Conservation (phyloP, 2,113 vertebrate genomes). For the Peromyscus californicus region DNA sequence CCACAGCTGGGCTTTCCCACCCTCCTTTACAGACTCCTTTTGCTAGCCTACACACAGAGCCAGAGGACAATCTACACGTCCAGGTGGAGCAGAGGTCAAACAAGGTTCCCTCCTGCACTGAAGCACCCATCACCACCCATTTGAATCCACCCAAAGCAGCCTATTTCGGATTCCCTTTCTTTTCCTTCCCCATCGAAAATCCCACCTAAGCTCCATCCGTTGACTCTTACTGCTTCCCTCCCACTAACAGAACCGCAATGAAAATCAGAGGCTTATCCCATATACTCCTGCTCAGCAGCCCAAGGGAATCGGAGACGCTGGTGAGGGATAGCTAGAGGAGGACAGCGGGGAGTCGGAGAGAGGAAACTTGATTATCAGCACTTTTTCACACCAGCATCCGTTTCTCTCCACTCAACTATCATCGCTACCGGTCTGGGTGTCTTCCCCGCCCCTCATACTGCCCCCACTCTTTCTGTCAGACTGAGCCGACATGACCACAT, state of each 20-base stretch:
- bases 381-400: background rate
- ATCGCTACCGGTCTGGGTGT: background rate
- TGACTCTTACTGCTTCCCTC: background rate
- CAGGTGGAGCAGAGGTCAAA: background rate
- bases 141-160: background rate
- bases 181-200: background rate
- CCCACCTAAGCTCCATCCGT: background rate
- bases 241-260: background rate
- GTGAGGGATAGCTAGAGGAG: no score
- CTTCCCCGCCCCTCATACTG: rapidly evolving
- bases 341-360: background rate
- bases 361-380: background rate
- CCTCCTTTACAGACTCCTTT: background rate
- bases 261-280: background rate
- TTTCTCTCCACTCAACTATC: background rate
- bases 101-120: background rate
- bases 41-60: background rate
- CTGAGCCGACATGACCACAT: background rate
- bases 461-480: background rate
- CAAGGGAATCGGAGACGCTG: background rate
- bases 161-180: background rate
- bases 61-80: background rate
- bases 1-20: background rate
- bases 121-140: background rate
- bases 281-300: background rate